Base-by-base conservation (phyloP, 1,140 invertebrate species). In the Scylla paramamosain region DNA sequence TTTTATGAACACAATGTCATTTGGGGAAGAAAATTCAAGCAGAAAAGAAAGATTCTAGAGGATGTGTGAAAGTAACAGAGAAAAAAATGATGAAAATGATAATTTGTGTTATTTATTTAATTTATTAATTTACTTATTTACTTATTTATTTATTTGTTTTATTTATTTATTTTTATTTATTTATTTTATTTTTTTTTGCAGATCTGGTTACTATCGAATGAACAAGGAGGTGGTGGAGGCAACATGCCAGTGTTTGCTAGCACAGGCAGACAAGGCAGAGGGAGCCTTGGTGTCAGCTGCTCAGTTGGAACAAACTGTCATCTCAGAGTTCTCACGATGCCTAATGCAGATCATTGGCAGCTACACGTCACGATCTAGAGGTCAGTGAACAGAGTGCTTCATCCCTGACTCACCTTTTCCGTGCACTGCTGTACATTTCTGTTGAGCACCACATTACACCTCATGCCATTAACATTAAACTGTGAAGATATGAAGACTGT, bases 271-370 rank as follows among this genome's bases (percentile, higher is more conserved):
- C 95, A 98, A 99, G 97, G 98, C 98, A 3, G 98, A 99, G 96
- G 97, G 97, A 96, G 97, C 97, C 96, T 98, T 98, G 96, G 97
- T 98, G 95, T 97, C 97, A 28, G 97, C 98, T 12, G 98, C 98
- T 95, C 98, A 98, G 96, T 98, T 98, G n/a, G 98, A 99, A 96
- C 97, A 98, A 96, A 97, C 98, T 96, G 98, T 99, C 95, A 98
- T 99, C 87, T 98, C 99, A 97, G 99, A 99, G 97, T 99, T 99
- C 97, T 99, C 99, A 20, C 97, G 98, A 95, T 99, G 99, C 97
- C 97, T 99, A 0, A 96, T 98, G 96, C 98, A 99, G 97, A 99
- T 99, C 93, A 99, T 99, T 95, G 98, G 95, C 82, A 93, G 95
- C 92, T 95, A 95, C 90, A 95, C 95, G 29, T 48, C 95, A 31